Conservation (phyloP, 2,113 vertebrate species). For the Lates calcarifer region DNA sequence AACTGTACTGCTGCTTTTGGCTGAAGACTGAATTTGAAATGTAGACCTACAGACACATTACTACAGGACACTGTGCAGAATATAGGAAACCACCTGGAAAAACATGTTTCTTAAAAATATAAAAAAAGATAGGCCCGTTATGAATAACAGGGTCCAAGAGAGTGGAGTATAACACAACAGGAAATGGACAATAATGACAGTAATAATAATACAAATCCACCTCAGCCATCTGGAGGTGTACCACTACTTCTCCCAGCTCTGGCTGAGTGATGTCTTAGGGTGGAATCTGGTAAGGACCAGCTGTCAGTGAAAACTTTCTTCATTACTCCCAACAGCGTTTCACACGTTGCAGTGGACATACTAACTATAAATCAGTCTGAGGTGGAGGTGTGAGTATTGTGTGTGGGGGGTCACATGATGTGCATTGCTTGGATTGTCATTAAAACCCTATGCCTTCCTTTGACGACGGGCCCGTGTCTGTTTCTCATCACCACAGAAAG, state of each 20-base stretch:
- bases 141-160: background rate
- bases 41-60: background rate
- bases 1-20: background rate
- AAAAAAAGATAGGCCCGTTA: background rate
- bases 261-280: too few relatives aligned
- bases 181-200: background rate
- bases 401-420: too few relatives aligned
- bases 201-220: background rate
- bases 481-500: background rate
- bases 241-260: too few relatives aligned
- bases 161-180: background rate
- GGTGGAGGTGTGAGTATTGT: too few relatives aligned
- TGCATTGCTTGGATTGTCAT: too few relatives aligned
- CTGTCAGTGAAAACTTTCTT: background rate
- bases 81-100: background rate
- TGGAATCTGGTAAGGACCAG: background rate
- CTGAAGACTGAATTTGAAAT: background rate
- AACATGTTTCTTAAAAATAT: too few relatives aligned
- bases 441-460: too few relatives aligned
- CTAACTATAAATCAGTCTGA: background rate
- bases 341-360: background rate
- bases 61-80: background rate
- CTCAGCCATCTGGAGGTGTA: too few relatives aligned
- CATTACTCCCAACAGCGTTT: background rate
- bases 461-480: background rate